Conservation (phyloP, 1,140 invertebrate species). For the Trachymyrmex cornetzi region DNA sequence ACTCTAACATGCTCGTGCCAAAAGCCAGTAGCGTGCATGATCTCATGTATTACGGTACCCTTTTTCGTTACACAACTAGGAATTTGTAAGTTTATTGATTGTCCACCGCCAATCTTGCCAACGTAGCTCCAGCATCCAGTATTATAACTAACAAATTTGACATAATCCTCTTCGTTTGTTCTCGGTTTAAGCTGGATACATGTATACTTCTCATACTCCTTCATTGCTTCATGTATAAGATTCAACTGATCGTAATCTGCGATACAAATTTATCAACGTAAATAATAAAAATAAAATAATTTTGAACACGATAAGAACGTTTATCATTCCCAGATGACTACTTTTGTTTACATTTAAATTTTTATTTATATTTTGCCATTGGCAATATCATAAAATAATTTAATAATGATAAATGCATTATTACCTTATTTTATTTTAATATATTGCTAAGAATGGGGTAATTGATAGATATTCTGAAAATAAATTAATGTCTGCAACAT, state of each 20-base stretch:
- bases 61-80: slow-evolving; percentile 91
- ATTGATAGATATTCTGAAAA: background rate
- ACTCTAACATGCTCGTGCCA: slow-evolving; percentile 94
- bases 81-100: slow-evolving; percentile 89
- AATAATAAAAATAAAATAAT: background rate
- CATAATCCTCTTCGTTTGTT: slow-evolving; percentile 89
- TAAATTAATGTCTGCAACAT: background rate
- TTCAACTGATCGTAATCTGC: background rate
- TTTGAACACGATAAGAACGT: background rate
- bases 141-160: slow-evolving; percentile 89
- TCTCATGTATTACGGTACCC: slow-evolving; percentile 93
- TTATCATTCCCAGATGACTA: background rate
- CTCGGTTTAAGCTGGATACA: slow-evolving; percentile 91
- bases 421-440: background rate
- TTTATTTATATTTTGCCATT: too few species aligned
- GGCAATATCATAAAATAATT: too few species aligned
- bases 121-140: slow-evolving; percentile 94
- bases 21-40: slow-evolving; percentile 95
- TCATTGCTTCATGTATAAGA: background rate
- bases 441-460: background rate
- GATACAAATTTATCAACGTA: background rate
- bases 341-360: background rate
- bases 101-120: slow-evolving; percentile 90
- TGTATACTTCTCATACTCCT: slow-evolving; percentile 85
- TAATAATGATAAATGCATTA: too few species aligned